Evolutionary conservation across 1,140 invertebrate species (phyloP).

Genomic region (Stenopsyche tienmushanensis): DNA sequence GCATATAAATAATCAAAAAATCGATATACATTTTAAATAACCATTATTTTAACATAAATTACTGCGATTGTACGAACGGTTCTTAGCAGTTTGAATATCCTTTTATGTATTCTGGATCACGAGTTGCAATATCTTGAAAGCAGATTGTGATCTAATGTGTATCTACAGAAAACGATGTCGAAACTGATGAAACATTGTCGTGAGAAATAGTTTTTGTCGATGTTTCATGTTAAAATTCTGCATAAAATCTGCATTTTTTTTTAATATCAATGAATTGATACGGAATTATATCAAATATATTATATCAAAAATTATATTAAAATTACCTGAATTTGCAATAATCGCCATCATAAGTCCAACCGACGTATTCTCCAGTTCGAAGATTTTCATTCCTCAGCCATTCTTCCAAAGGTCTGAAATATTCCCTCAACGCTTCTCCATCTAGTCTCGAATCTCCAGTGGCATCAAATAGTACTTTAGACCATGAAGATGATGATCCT

Average conservation of each 20-base stretch:
- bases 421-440: conserved; percentile 84
- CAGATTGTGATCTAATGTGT: neutral
- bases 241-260: neutral
- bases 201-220: no score
- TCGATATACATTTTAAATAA: neutral
- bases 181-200: no score
- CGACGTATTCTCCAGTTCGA: conserved; percentile 73
- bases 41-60: neutral
- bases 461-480: conserved; percentile 74
- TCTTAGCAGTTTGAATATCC: neutral
- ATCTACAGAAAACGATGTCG: no score
- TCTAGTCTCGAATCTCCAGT: conserved; percentile 78
- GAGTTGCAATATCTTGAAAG: neutral
- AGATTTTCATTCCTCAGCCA: conserved; percentile 85
- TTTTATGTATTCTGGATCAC: neutral
- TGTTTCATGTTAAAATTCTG: no score
- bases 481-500: conserved; percentile 85
- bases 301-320: neutral
- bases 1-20: neutral
- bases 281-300: neutral
- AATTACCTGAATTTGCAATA: conserved; percentile 71
- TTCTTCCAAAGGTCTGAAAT: conserved; percentile 87
- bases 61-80: no score
- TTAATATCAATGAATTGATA: neutral
- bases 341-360: conserved; percentile 84